Evolutionary conservation across 1,140 invertebrate species (phyloP), one percentile per base, ranked within the genome.

Genomic region (Olivierus martensii): DNA sequence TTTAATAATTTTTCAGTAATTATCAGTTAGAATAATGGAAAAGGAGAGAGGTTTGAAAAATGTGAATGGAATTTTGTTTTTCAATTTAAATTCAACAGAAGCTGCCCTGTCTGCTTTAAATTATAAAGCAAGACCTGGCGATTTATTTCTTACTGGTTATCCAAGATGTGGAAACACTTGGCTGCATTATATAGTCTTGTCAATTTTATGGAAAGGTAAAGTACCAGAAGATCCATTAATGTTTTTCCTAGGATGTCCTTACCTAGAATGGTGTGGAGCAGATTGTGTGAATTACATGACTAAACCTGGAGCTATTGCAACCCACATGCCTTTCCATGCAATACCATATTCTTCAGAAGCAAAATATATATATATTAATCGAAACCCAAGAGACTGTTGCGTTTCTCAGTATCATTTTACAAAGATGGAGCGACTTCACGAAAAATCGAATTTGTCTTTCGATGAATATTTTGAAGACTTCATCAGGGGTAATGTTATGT

Each of bases 311-410:
- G 38, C 38, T 17, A 12, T 39, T 17, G 17, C 12, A 17, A 39
- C 38, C 17, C 38, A 39, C 38, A 12, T 39, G 17, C 38, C 38
- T 39, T 39, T 39, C 38, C 12, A 39, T 39, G 17, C 17, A 12
- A 42, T 37, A 14, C 55, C 55, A 21, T 55, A 35, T n/a, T 39
- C 51, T 39, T 7, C 38, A 2, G 35, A 59, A 59, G 28, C 75
- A 76, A 28, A 76, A 71, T 85, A 11, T 14, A 72, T 87, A 4
- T 87, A 87, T 61, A 77, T 87, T 0, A 79, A 81, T 4, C 71
- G 88, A 47, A 86, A 90, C 70, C 86, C 87, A 0, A 86, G 87
- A 66, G 87, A 90, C 66, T 81, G 87, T 1, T 82, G 77, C 6
- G 82, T 89, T 0, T 90, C 86, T 0, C 89, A 81, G 66, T 91